Conservation (phyloP, 1,140 invertebrate genomes). For the Musca vetustissima region DNA sequence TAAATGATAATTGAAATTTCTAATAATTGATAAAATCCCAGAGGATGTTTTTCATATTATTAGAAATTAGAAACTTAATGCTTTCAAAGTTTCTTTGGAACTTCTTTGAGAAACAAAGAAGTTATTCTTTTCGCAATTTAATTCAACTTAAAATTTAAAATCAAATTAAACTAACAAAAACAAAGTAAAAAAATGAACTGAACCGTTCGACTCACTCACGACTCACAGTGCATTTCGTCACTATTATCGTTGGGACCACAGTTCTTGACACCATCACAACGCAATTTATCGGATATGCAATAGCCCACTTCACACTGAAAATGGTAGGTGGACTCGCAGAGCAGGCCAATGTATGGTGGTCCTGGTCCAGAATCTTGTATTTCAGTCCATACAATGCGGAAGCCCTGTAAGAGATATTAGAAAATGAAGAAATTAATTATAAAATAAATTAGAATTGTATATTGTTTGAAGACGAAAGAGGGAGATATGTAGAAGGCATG, state of each 20-base stretch:
- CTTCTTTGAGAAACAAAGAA: neutral
- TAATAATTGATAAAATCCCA: neutral
- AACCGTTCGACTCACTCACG: conserved; percentile 57
- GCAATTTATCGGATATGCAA: conserved; percentile 77
- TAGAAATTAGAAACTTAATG: too few relatives aligned
- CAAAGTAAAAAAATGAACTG: conserved; percentile 53
- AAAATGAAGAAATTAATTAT: too few relatives aligned
- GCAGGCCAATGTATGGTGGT: conserved; percentile 49
- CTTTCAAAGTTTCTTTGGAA: too few relatives aligned
- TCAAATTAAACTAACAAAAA: conserved; percentile 33
- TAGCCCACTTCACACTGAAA: conserved; percentile 63
- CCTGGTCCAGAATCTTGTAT: conserved; percentile 61
- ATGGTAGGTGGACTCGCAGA: conserved; percentile 55
- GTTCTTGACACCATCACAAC: conserved; percentile 77
- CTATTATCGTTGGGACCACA: conserved; percentile 77
- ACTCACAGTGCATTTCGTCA: conserved; percentile 83
- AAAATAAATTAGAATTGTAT: too few relatives aligned
- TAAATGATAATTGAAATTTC: neutral
- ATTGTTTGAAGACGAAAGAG: neutral
- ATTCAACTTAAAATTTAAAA: conserved; percentile 40
- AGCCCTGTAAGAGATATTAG: conserved; percentile 71
- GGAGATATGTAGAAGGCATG: too few relatives aligned
- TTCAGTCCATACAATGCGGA: conserved; percentile 88
- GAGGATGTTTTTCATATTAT: too few relatives aligned
- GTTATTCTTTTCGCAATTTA: conserved; percentile 22